Conservation (phyloP, 2,797 vertebrate genomes). For the Acanthiza pusilla region DNA sequence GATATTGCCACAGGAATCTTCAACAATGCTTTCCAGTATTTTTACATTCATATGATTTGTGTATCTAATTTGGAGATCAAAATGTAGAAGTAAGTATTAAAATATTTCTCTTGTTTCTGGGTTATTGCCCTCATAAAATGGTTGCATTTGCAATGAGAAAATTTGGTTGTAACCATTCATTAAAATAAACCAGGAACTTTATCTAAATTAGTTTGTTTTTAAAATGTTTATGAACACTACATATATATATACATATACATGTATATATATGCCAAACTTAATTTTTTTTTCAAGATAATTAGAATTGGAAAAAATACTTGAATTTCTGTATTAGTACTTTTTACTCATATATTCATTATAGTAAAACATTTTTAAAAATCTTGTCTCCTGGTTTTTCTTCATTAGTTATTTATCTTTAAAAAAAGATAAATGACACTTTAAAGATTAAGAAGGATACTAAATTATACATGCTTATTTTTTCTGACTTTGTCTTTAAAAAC, state of each 20-base stretch:
- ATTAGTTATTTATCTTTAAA: neutral
- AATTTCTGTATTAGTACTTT: neutral
- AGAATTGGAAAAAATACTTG: neutral
- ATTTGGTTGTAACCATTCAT: neutral
- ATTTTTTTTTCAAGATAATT: neutral
- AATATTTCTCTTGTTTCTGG: neutral
- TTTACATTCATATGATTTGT: neutral
- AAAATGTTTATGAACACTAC: neutral
- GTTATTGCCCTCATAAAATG: neutral
- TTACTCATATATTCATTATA: neutral
- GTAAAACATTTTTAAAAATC: neutral
- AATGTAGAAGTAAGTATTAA: neutral
- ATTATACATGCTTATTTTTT: neutral
- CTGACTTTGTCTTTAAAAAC: neutral
- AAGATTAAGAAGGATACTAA: neutral
- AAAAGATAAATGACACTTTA: neutral
- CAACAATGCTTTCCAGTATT: neutral
- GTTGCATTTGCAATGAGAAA: neutral
- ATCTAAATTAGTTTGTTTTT: neutral
- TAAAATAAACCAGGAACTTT: neutral
- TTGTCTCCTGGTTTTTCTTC: neutral
- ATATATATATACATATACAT: too few species aligned
- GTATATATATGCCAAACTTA: too few species aligned
- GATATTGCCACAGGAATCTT: neutral
- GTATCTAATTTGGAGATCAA: slow-evolving; percentile 15